These are phyloP conservation scores for Caracal caracal DNA, from an alignment of 2,113 vertebrate species.

Conservation along the genomic window DNA sequence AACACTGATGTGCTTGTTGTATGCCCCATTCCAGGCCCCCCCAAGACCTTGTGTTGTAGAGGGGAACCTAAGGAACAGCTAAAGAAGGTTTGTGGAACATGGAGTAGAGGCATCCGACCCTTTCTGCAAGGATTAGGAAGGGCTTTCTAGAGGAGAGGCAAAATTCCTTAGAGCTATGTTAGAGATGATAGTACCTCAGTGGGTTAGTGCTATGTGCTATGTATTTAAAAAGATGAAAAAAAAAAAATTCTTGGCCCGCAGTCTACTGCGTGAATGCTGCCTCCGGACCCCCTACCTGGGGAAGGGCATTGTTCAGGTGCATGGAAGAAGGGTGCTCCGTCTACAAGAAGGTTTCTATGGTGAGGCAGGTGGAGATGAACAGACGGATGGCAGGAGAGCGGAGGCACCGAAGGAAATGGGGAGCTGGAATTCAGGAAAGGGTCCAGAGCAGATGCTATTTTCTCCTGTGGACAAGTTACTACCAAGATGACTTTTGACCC, in stretches of 20 bases:
- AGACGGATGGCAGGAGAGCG: neutral
- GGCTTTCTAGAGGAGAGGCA: neutral
- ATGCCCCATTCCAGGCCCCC: neutral
- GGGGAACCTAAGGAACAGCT: neutral
- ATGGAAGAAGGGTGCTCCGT: fast-evolving
- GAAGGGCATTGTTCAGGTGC: neutral
- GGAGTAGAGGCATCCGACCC: neutral
- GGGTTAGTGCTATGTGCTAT: neutral
- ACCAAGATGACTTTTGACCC: neutral
- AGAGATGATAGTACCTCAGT: neutral
- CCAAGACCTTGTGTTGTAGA: neutral
- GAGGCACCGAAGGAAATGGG: neutral
- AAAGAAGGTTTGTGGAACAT: neutral
- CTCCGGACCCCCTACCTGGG: fast-evolving
- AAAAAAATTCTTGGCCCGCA: fast-evolving
- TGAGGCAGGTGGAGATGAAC: neutral
- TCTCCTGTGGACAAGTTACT: fast-evolving
- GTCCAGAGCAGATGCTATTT: neutral
- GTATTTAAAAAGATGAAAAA: neutral
- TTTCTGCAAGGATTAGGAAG: neutral
- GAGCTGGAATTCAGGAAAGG: neutral
- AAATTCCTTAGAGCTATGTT: no score
- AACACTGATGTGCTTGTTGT: no score
- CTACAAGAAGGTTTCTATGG: fast-evolving
- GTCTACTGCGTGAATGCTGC: neutral